Conservation (phyloP, 1,140 invertebrate genomes). For the Drosophila paulistorum region DNA sequence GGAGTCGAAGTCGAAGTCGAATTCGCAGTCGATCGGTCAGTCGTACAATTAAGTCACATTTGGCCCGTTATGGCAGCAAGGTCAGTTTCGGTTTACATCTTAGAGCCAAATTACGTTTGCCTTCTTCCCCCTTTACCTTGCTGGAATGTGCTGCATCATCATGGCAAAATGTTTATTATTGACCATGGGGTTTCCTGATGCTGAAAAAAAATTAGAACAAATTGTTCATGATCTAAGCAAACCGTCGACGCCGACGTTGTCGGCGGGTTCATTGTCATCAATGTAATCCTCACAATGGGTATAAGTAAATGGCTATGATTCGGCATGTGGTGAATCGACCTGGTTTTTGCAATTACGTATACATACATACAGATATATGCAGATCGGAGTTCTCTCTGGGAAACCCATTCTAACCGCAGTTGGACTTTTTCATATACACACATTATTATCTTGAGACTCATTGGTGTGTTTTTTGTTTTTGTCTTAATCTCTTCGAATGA, state of each 20-base stretch:
- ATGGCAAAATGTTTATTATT: neutral
- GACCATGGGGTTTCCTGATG: conserved; percentile 51
- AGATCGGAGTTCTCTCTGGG: conserved; percentile 21
- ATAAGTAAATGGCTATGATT: conserved; percentile 17
- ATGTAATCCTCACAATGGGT: conserved; percentile 14
- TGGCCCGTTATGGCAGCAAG: conserved; percentile 73
- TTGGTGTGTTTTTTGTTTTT: conserved; percentile 19
- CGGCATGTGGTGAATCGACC: conserved; percentile 36
- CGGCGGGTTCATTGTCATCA: conserved; percentile 1
- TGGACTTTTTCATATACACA: conserved; percentile 25
- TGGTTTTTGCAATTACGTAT: conserved; percentile 26
- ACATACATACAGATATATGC: neutral
- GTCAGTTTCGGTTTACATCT: conserved; percentile 46
- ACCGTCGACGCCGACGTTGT: neutral
- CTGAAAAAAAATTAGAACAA: conserved; percentile 69
- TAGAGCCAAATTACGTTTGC: neutral
- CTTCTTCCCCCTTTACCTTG: neutral
- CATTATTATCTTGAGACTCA: conserved; percentile 42
- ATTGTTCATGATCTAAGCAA: conserved; percentile 69
- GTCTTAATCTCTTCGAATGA: conserved; percentile 8
- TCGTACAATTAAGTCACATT: conserved; percentile 72
- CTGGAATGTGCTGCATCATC: conserved; percentile 71
- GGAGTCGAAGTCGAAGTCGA: neutral
- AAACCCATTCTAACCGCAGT: conserved; percentile 62
- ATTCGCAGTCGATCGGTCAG: conserved; percentile 21